Conservation (phyloP, 2,113 vertebrate genomes). For the Sterrhoptilus dennistouni region DNA sequence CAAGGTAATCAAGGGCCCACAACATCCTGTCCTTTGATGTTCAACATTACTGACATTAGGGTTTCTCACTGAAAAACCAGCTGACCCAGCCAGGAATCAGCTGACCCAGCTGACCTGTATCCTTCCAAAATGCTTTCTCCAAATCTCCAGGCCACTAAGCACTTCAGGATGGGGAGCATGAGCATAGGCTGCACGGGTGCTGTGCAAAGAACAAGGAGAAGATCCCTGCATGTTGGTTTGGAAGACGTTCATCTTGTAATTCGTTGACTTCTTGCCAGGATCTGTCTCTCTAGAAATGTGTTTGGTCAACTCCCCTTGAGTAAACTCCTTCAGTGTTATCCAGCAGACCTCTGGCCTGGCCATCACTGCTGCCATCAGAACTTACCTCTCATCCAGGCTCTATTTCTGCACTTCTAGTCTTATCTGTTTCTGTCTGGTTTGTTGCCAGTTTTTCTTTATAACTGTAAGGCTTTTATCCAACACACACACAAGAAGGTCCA, state of each 20-base stretch:
- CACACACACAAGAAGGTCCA: neutral
- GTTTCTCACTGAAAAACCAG: neutral
- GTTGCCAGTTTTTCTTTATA: neutral
- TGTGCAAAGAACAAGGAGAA: neutral
- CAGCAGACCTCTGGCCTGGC: neutral
- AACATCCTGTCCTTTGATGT: neutral
- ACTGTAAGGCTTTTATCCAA: neutral
- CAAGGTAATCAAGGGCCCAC: neutral
- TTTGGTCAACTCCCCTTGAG: neutral
- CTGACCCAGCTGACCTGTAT: too few relatives aligned
- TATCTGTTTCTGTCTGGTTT: neutral
- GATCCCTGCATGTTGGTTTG: neutral
- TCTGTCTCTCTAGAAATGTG: neutral
- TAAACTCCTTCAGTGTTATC: neutral
- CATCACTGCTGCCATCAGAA: neutral
- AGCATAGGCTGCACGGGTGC: accelerated
- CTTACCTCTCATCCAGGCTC: neutral
- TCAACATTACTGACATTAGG: neutral
- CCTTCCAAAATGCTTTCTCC: neutral
- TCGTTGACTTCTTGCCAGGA: neutral
- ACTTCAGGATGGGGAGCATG: neutral
- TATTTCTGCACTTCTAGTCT: neutral
- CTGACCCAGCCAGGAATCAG: neutral
- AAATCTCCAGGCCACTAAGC: neutral
- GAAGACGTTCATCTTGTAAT: neutral